phyloP scores from a whole-genome alignment of 2,113 vertebrate genomes.

The Periophthalmodon schlosseri region DNA sequence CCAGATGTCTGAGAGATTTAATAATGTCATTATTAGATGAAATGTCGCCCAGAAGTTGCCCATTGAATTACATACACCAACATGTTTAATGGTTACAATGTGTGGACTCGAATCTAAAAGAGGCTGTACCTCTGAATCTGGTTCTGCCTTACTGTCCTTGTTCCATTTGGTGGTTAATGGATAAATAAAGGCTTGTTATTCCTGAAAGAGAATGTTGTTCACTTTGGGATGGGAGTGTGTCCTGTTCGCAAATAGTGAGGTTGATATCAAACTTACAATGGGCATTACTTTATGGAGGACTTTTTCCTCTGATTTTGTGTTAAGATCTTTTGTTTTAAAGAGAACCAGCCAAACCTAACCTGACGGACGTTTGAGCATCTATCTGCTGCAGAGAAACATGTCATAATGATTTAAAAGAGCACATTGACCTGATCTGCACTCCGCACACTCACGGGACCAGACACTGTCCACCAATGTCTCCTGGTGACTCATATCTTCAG shows the following conservation, averaged over 20 bases:
- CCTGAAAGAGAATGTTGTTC: constrained; percentile 56
- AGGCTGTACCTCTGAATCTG: constrained; percentile 48
- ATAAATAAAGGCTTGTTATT: constrained; percentile 71
- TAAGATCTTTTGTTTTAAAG: background rate
- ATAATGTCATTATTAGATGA: constrained; percentile 24
- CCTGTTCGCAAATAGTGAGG: constrained; percentile 26
- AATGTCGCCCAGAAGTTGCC: constrained; percentile 23
- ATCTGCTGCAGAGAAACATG: background rate
- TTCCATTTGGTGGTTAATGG: constrained; percentile 71
- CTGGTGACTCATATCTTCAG: background rate
- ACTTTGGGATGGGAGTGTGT: constrained; percentile 41
- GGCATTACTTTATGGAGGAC: background rate
- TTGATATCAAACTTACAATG: background rate
- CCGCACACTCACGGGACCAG: background rate
- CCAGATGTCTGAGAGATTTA: constrained; percentile 7
- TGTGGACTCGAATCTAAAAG: constrained; percentile 58
- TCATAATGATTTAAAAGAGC: constrained; percentile 1
- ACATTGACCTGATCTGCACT: background rate
- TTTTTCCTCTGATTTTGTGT: background rate
- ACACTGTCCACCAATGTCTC: background rate
- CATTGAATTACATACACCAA: constrained; percentile 19
- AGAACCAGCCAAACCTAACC: background rate
- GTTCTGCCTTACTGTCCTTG: constrained; percentile 49
- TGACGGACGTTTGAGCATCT: background rate
- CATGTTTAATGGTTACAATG: constrained; percentile 14